Evolutionary conservation across 2,888 invertebrate genomes (phyloP), one percentile per base, ranked within the genome.

Genomic region (Pandemis corylana): DNA sequence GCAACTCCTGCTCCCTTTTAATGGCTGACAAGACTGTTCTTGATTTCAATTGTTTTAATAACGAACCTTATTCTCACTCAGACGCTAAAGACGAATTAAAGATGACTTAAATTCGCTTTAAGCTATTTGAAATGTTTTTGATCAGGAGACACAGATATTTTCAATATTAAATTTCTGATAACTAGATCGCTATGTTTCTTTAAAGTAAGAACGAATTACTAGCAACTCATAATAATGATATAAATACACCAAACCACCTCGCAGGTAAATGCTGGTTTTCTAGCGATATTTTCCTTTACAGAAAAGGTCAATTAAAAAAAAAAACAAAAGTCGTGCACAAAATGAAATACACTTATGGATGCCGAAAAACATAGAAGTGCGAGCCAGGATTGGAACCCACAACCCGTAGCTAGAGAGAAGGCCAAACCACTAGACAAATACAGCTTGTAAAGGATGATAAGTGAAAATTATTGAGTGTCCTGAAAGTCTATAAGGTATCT

Each of bases 11-110:
- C 65, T 67, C 66, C 42, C 53, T 62, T 72, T 68, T 59, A 66
- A 12, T 68, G 63, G 20, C 44, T 56, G 72, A 49, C 67, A 41
- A 44, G 62, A 10, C 72, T 72, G 72, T 53, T 62, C 68, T 68
- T 63, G 68, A 63, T 63, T 72, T 68, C 68, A 68, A 68, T 72
- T 72, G 68, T 72, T 68, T 68, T 68, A 71, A 68, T 68, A 68
- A 63, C 51, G 67, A 72, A 46, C 62, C 67, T 67, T 61, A 67
- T 42, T 44, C 15, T 51, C 42, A 51, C 42, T 51, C 49, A 42
- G 10, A 53, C 53, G 46, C 44, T 46, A 56, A 67, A n/a, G 28
- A 10, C 44, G 1, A 63, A 56, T 68, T 53, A 56, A 68, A 72
- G 51, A 53, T 67, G 13, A n/a, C 59, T 67, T 5, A 20, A 49